phyloP scores from a whole-genome alignment of 2,797 vertebrate genomes.

The Steatocranus sp. region DNA sequence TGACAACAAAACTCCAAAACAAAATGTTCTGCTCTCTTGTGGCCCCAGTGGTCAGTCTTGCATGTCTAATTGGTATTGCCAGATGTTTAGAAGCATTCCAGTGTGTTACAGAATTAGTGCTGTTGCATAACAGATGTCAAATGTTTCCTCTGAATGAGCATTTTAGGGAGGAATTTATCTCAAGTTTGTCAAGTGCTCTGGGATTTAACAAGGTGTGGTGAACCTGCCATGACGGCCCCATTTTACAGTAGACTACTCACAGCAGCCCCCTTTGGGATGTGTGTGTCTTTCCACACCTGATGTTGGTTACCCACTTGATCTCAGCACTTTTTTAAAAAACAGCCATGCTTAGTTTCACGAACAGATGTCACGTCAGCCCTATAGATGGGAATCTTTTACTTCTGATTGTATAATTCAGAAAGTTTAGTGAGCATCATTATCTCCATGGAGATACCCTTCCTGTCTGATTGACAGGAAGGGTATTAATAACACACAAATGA shows the following conservation, averaged over 20 bases:
- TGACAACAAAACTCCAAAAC: slow-evolving; percentile 27
- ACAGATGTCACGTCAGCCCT: slow-evolving; percentile 34
- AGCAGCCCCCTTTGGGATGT: slow-evolving; percentile 36
- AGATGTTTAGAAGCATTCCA: slow-evolving; percentile 58
- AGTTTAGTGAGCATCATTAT: slow-evolving; percentile 27
- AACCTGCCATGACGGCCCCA: slow-evolving; percentile 39
- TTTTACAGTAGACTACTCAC: slow-evolving; percentile 58
- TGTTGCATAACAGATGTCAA: slow-evolving; percentile 52
- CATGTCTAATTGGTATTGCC: slow-evolving; percentile 59
- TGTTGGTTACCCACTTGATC: slow-evolving; percentile 53
- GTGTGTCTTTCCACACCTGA: slow-evolving; percentile 59
- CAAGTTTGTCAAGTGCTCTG: background rate
- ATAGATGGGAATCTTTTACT: background rate
- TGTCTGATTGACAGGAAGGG: slow-evolving; percentile 43
- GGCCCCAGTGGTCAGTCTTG: slow-evolving; percentile 27
- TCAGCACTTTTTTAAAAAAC: slow-evolving; percentile 33
- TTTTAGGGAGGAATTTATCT: slow-evolving; percentile 7
- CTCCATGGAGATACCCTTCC: background rate
- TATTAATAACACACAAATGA: slow-evolving; percentile 56
- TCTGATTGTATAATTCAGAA: slow-evolving; percentile 15
- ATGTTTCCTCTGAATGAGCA: slow-evolving; percentile 33
- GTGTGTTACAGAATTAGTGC: slow-evolving; percentile 30
- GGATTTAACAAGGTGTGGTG: slow-evolving; percentile 45
- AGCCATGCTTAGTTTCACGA: slow-evolving; percentile 36
- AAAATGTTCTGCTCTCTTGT: slow-evolving; percentile 38